Evolutionary conservation across 1,140 invertebrate species (phyloP).

Genomic region (Drosophila mojavensis): DNA sequence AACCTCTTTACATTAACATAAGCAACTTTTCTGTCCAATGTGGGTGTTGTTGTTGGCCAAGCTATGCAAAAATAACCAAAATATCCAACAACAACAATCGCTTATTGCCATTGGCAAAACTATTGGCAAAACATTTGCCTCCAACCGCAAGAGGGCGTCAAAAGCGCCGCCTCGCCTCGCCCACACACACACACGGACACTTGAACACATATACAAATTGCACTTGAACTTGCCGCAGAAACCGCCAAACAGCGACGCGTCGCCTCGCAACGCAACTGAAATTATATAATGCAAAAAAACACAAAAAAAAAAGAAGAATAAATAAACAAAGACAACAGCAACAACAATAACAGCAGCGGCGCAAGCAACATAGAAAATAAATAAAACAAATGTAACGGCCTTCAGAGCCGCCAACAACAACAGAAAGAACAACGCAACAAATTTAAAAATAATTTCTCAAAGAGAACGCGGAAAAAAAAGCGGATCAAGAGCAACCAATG

Average conservation of each 20-base stretch:
- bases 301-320: slow-evolving; percentile 29
- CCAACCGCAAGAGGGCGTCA: slow-evolving; percentile 48
- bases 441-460: slow-evolving; percentile 81
- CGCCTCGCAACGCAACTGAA: slow-evolving; percentile 57
- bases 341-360: slow-evolving; percentile 19
- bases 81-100: slow-evolving; percentile 26
- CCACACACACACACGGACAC: slow-evolving; percentile 1
- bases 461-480: slow-evolving; percentile 56
- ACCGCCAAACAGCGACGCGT: slow-evolving; percentile 44
- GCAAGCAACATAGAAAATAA: slow-evolving; percentile 58
- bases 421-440: slow-evolving; percentile 53
- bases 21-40: slow-evolving; percentile 7
- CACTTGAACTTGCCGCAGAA: slow-evolving; percentile 78
- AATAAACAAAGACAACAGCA: slow-evolving; percentile 26
- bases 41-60: slow-evolving; percentile 11
- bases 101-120: slow-evolving; percentile 72
- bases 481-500: slow-evolving; percentile 62
- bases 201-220: slow-evolving; percentile 34
- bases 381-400: slow-evolving; percentile 80
- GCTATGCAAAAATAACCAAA: slow-evolving; percentile 65
- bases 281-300: slow-evolving; percentile 71
- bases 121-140: slow-evolving; percentile 78
- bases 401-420: slow-evolving; percentile 52
- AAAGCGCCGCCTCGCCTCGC: neutral
- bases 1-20: neutral